phyloP scores from a whole-genome alignment of 2,797 vertebrate species.

The Nasua narica region DNA sequence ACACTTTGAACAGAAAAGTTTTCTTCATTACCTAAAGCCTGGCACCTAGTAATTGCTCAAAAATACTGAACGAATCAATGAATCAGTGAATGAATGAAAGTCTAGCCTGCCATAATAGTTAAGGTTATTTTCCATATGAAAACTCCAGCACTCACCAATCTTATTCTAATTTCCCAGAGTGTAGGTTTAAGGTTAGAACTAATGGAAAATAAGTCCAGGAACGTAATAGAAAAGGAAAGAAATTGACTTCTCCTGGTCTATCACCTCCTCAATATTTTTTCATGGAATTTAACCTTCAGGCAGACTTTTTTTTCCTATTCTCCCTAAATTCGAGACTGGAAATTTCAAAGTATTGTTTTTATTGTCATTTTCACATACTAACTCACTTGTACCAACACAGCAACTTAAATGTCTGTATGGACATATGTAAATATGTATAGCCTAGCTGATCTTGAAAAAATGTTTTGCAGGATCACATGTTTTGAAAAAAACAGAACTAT shows the following conservation, averaged over 20 bases:
- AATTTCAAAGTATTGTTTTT: not conserved
- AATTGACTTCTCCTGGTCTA: not conserved
- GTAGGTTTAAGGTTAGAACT: not conserved
- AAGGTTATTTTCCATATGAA: constrained; percentile 6
- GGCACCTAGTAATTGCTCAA: not conserved
- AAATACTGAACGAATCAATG: not conserved
- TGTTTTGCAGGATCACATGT: not conserved
- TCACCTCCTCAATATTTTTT: not conserved
- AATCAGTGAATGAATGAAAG: not conserved
- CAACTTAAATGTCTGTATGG: not conserved
- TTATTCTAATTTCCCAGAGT: not conserved
- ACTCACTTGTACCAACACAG: not conserved
- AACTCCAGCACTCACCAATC: not conserved
- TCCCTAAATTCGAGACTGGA: not conserved
- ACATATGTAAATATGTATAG: not conserved
- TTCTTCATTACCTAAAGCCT: not conserved
- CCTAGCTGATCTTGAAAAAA: not conserved
- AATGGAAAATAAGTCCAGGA: not conserved
- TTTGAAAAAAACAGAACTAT: not conserved
- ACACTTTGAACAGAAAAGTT: not conserved
- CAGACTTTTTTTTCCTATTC: not conserved
- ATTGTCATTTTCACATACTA: not conserved
- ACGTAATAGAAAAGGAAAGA: not conserved
- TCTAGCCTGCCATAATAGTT: not conserved
- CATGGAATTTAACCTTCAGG: not conserved